Conservation (phyloP, 2,113 vertebrate genomes). For the Larimichthys polyactis region DNA sequence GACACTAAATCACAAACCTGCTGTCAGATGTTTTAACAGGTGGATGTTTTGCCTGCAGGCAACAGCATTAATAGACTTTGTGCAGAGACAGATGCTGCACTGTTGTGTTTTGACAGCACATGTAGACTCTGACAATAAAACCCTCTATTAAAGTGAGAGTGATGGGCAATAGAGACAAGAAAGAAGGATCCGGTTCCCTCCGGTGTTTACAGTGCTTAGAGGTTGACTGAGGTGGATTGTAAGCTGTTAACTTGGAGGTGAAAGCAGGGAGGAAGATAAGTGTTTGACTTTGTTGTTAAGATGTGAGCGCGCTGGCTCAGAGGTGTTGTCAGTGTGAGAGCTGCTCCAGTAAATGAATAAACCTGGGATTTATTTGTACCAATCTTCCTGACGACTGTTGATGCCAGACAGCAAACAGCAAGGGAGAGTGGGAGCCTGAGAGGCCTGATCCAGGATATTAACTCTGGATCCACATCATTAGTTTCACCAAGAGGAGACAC, state of each 20-base stretch:
- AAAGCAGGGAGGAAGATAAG: not conserved
- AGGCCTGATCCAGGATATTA: slow-evolving; percentile 55
- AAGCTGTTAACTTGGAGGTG: not conserved
- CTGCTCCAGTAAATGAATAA: slow-evolving; percentile 44
- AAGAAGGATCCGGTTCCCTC: not conserved
- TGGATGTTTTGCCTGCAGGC: slow-evolving; percentile 1
- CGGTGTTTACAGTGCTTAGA: not conserved
- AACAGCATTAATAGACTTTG: not conserved
- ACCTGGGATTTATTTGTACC: slow-evolving; percentile 56
- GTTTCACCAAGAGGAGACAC: slow-evolving; percentile 36
- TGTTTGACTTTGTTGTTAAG: not conserved
- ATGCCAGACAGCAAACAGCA: slow-evolving; percentile 4
- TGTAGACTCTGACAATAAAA: not conserved
- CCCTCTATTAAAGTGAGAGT: not conserved
- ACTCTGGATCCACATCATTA: slow-evolving; percentile 64
- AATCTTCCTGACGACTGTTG: slow-evolving; percentile 41
- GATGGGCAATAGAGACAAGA: not conserved
- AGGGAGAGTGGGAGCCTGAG: slow-evolving; percentile 38
- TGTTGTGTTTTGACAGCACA: slow-evolving; percentile 3
- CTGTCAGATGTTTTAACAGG: not conserved
- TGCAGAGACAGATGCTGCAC: slow-evolving; percentile 1
- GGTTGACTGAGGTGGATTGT: not conserved
- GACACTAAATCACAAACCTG: not conserved
- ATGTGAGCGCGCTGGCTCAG: not conserved
- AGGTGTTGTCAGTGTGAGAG: not conserved